Evolutionary conservation across 2,113 vertebrate genomes (phyloP).

Genomic region (Antidorcas marsupialis): DNA sequence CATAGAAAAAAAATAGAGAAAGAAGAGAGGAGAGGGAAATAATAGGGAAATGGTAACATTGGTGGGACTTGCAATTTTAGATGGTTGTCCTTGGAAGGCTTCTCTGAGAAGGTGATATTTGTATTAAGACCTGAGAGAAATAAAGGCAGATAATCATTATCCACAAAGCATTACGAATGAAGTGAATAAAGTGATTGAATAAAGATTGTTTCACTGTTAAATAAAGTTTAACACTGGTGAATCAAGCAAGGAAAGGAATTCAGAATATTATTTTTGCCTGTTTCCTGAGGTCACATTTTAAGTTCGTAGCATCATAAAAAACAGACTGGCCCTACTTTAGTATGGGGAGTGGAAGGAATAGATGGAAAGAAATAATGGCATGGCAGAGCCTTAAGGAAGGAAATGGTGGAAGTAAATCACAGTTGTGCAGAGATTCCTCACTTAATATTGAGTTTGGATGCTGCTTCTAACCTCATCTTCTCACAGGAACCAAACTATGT

Average conservation of each 20-base stretch:
- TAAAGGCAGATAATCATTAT: neutral
- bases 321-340: neutral
- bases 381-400: neutral
- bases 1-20: neutral
- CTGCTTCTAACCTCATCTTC: neutral
- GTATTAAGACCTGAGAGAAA: neutral
- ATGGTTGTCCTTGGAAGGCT: neutral
- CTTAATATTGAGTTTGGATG: neutral
- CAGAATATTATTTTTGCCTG: neutral
- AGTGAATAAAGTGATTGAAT: neutral
- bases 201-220: neutral
- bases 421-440: neutral
- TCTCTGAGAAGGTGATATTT: neutral
- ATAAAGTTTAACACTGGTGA: neutral
- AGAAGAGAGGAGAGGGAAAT: neutral
- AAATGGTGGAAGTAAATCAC: neutral
- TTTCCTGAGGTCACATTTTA: neutral
- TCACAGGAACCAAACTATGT: rapidly evolving
- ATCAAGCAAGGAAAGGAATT: neutral
- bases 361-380: neutral
- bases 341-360: neutral
- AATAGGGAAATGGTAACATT: too few species aligned
- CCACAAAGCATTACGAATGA: neutral
- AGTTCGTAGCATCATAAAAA: neutral
- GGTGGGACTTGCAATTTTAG: neutral